Percentiles rank a stretch among this genome's conserved stretches.
Evolutionary conservation across 2,113 vertebrate genomes (phyloP).

Genomic region (Otolemur garnettii): DNA sequence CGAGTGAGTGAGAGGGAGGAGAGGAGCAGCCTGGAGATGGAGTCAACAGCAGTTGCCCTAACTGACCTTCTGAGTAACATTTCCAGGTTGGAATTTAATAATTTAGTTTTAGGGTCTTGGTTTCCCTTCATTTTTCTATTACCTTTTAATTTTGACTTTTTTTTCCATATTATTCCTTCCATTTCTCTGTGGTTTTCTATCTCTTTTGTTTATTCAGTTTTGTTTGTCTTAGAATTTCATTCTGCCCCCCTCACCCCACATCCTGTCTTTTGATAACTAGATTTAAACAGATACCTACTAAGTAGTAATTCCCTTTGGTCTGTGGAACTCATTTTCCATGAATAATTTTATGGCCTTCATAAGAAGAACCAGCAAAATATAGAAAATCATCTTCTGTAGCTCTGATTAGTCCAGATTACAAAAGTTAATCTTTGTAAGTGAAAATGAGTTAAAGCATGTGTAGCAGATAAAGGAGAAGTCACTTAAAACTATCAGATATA

Average conservation of each 20-base stretch:
- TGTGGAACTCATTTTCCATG: not conserved
- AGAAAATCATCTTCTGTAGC: not conserved
- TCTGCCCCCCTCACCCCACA: rapidly evolving
- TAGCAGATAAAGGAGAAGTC: not conserved
- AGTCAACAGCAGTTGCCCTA: not conserved
- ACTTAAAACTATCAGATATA: not conserved
- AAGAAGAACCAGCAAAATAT: not conserved
- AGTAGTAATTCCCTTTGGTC: not conserved
- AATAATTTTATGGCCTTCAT: not conserved
- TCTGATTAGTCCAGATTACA: not conserved
- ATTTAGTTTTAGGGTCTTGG: not conserved
- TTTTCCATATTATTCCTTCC: not conserved
- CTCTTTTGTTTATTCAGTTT: not conserved
- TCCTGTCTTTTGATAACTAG: not conserved
- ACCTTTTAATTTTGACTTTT: not conserved
- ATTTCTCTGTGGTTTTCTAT: not conserved
- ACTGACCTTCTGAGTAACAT: not conserved
- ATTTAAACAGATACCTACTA: not conserved
- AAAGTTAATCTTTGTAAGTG: not conserved
- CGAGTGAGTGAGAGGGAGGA: not conserved
- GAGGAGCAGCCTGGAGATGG: not conserved
- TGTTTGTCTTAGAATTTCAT: not conserved
- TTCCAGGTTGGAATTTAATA: not conserved
- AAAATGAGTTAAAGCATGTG: not conserved
- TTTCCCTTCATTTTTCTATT: not conserved